phyloP scores from a whole-genome alignment of 2,888 invertebrate genomes.

The Cyclophora punctaria region DNA sequence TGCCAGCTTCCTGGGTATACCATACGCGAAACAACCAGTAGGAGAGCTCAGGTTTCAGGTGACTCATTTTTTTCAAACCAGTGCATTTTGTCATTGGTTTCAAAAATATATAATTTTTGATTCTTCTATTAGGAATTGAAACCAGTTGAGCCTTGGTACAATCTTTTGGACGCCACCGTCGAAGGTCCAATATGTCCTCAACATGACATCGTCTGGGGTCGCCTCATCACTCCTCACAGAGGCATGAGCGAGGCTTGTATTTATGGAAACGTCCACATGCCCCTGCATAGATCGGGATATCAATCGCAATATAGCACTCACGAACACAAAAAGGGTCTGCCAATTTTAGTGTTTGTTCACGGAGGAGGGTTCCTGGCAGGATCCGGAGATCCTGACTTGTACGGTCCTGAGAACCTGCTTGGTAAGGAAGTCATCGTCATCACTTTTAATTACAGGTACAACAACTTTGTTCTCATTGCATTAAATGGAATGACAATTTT shows the following conservation, averaged over 20 bases:
- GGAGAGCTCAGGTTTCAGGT: slow-evolving; percentile 36
- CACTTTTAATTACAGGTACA: slow-evolving; percentile 38
- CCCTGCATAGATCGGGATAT: slow-evolving; percentile 10
- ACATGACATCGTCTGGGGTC: slow-evolving; percentile 44
- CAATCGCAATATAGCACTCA: not conserved
- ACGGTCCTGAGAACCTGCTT: slow-evolving; percentile 38
- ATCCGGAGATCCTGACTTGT: slow-evolving; percentile 25
- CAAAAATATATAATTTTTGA: not conserved
- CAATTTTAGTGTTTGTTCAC: slow-evolving; percentile 52
- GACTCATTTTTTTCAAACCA: too few relatives aligned
- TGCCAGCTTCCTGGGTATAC: slow-evolving; percentile 54
- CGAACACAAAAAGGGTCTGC: slow-evolving; percentile 21
- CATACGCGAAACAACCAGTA: slow-evolving; percentile 54
- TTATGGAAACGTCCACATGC: slow-evolving; percentile 43
- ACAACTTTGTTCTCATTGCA: not conserved
- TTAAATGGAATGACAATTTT: too few relatives aligned
- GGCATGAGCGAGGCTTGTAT: slow-evolving; percentile 44
- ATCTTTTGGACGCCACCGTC: slow-evolving; percentile 64
- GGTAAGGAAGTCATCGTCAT: slow-evolving; percentile 30
- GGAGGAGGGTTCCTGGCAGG: slow-evolving; percentile 43
- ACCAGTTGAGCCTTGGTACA: slow-evolving; percentile 62
- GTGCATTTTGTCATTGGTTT: too few relatives aligned
- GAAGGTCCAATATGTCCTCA: slow-evolving; percentile 77
- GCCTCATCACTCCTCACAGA: slow-evolving; percentile 18
- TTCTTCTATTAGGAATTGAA: slow-evolving; percentile 55